Percentiles rank a stretch among this genome's conserved stretches.
Evolutionary conservation across 2,113 vertebrate species (phyloP).

Genomic region (Burhinus bistriatus): DNA sequence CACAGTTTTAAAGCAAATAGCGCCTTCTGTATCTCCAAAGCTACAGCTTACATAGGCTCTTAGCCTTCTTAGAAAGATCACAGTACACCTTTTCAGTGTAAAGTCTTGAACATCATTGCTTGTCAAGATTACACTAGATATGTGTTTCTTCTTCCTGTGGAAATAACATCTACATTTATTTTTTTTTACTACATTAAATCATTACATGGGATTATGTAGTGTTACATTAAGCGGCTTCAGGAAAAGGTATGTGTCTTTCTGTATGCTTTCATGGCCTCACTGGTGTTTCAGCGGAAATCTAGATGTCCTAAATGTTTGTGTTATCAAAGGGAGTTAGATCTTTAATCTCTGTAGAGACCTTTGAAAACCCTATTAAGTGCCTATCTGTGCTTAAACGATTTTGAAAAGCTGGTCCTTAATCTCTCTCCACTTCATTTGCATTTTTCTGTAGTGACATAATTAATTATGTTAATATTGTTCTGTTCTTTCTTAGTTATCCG

Average conservation of each 20-base stretch:
- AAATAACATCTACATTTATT: neutral
- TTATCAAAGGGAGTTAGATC: neutral
- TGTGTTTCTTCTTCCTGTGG: neutral
- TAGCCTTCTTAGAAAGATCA: neutral
- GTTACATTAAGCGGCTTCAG: neutral
- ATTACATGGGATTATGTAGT: neutral
- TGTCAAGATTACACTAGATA: neutral
- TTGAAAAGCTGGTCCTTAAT: neutral
- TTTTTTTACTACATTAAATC: neutral
- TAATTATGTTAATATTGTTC: neutral
- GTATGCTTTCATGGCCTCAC: neutral
- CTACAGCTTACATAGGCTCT: neutral
- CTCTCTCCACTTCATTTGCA: fast-evolving
- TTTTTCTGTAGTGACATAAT: neutral
- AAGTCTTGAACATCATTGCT: neutral
- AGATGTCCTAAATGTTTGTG: neutral
- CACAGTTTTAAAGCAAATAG: neutral
- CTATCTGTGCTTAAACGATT: neutral
- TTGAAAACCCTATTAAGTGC: neutral
- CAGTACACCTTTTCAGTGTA: neutral
- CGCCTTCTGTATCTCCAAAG: neutral
- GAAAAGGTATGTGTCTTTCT: neutral
- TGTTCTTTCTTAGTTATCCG: neutral
- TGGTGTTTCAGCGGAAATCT: neutral
- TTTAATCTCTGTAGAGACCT: neutral